Conservation (phyloP, 1,140 invertebrate genomes). For the Drosophila fuyamai region DNA sequence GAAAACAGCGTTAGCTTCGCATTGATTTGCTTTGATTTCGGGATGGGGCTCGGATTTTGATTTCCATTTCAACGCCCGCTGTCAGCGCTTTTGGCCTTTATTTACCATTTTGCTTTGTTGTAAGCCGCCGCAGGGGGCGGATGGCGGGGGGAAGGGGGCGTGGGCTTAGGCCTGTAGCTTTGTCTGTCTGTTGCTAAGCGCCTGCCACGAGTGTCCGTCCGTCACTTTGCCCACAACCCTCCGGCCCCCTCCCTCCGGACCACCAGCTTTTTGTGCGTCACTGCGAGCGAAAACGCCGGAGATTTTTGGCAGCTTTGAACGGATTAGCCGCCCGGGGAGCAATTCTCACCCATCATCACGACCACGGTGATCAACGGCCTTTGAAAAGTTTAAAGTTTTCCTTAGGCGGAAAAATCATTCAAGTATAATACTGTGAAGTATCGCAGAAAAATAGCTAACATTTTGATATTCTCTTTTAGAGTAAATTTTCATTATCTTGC, state of each 20-base stretch:
- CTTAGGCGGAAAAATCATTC: not conserved
- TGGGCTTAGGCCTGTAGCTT: conserved; percentile 59
- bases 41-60: conserved; percentile 62
- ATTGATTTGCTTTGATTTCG: conserved; percentile 79
- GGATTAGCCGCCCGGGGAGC: conserved; percentile 64
- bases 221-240: conserved; percentile 3
- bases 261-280: conserved; percentile 17
- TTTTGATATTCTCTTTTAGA: too few relatives aligned
- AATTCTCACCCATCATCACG: conserved; percentile 10
- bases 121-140: conserved; percentile 32
- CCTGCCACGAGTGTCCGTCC: conserved; percentile 47
- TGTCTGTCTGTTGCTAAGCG: conserved; percentile 61
- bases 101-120: conserved; percentile 68
- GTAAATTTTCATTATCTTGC: too few relatives aligned
- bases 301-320: conserved; percentile 79
- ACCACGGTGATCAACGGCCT: conserved; percentile 11
- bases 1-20: conserved; percentile 6
- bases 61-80: conserved; percentile 66
- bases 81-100: conserved; percentile 57
- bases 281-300: conserved; percentile 46
- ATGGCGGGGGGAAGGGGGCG: not conserved
- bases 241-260: not conserved
- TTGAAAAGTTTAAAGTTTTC: conserved; percentile 26
- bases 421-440: not conserved
- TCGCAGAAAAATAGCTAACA: too few relatives aligned